These are phyloP conservation scores for Felis chaus DNA, from an alignment of 2,113 vertebrate species.

Conservation along the genomic window DNA sequence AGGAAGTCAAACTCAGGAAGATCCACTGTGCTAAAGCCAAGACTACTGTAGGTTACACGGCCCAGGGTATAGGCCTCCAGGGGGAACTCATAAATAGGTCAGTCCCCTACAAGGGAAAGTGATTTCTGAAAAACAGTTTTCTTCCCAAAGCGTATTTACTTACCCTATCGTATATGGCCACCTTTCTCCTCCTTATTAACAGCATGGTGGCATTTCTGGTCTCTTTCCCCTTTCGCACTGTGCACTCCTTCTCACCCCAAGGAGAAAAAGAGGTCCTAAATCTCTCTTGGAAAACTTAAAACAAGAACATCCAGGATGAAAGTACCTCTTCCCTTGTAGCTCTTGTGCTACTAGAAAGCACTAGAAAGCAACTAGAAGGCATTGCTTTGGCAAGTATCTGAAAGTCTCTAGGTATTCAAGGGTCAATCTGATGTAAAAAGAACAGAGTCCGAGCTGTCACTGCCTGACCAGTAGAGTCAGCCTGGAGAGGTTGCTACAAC, in stretches of 20 bases:
- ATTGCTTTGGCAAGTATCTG: not conserved
- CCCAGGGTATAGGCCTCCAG: accelerated
- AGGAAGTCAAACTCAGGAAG: not conserved
- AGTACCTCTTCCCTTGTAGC: not conserved
- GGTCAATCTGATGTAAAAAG: not conserved
- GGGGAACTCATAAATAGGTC: accelerated
- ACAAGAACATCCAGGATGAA: not conserved
- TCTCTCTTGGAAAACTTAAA: not conserved
- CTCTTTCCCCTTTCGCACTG: not conserved
- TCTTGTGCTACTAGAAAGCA: not conserved
- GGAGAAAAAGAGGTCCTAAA: not conserved
- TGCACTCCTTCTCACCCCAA: not conserved
- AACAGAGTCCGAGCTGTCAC: not conserved
- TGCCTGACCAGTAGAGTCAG: no score
- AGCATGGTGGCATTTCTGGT: not conserved
- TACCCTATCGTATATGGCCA: not conserved
- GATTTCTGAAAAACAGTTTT: not conserved
- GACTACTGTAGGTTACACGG: not conserved
- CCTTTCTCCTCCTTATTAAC: not conserved
- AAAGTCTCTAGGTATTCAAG: not conserved
- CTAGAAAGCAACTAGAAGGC: not conserved
- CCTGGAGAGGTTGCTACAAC: not conserved
- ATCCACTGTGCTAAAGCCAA: not conserved
- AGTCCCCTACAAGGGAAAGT: not conserved
- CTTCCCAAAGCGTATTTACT: not conserved